Percentiles rank a stretch among this genome's conserved stretches.
These are phyloP conservation scores for Gorsachius magnificus DNA, from an alignment of 2,797 vertebrate species.

Conservation along the genomic window DNA sequence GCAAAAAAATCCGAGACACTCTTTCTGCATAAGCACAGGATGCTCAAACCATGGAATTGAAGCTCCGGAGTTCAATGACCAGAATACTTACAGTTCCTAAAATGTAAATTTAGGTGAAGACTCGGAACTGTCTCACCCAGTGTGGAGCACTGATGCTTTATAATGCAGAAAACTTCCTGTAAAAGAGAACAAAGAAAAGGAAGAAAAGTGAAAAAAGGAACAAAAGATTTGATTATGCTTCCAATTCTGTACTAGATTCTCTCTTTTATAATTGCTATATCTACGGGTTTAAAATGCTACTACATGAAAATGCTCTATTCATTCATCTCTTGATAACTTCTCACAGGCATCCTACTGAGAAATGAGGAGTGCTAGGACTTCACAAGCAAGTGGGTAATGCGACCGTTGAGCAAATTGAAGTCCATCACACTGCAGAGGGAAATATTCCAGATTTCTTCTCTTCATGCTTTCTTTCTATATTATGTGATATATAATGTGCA, in stretches of 20 bases:
- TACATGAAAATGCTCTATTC: neutral
- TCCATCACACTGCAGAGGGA: neutral
- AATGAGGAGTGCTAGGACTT: neutral
- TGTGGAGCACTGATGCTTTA: neutral
- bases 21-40: neutral
- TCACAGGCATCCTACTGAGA: neutral
- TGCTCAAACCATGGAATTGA: neutral
- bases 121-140: neutral
- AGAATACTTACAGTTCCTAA: neutral
- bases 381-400: neutral
- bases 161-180: neutral
- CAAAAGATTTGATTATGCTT: neutral
- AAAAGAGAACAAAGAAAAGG: neutral
- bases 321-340: neutral
- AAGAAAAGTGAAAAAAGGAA: neutral
- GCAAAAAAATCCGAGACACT: neutral
- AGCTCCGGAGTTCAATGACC: neutral
- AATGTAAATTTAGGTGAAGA: neutral
- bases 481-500: neutral
- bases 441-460: slow-evolving; percentile 20
- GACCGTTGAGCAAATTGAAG: neutral
- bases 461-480: neutral
- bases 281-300: neutral
- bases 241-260: neutral
- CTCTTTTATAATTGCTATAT: neutral